Base-by-base conservation (phyloP, 2,797 vertebrate genomes). In the Chelon labrosus region DNA sequence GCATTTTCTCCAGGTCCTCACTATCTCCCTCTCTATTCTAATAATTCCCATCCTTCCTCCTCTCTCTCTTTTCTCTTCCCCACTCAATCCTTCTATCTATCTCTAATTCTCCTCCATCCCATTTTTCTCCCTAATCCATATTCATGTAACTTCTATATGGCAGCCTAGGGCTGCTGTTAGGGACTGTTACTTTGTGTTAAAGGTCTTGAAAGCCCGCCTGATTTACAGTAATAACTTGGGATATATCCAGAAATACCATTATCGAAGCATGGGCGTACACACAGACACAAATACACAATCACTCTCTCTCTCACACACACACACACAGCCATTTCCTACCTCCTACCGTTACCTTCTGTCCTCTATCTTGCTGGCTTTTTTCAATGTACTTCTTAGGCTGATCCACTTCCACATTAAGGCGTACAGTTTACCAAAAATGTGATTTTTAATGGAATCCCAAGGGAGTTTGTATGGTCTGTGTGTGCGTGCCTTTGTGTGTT, bases 141-240 rank as follows among this genome's bases (percentile, higher is more conserved):
- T 93, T 93, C 88, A 90, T 93, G 89, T 92, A 90, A 94, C 94
- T 91, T 92, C 84, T 92, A 92, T 89, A 92, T 91, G 84, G 91
- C 80, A 82, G 83, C 87, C 79, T 50, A 42, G 65, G 86, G 86
- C 91, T 90, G 79, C 90, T 89, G 87, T 91, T 92, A 92, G 88
- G 79, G 87, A 91, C 90, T 89, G 89, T 92, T 92, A 93, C 92
- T 93, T 88, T 91, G 82, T 89, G 89, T 88, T 91, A 89, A 89
- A 91, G 89, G 87, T 89, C 91, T 90, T 90, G 88, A 92, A 91
- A 92, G 90, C 81, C 81, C 8, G 77, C 77, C 88, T 94, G 93
- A 94, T 94, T 94, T 94, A 93, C 91, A 89, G 88, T 93, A 93
- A 93, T 93, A 93, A 92, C 91, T 94, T 95, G 93, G 91, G 87